These are phyloP conservation scores for Bettongia penicillata DNA, from an alignment of 2,113 vertebrate species.

Conservation along the genomic window DNA sequence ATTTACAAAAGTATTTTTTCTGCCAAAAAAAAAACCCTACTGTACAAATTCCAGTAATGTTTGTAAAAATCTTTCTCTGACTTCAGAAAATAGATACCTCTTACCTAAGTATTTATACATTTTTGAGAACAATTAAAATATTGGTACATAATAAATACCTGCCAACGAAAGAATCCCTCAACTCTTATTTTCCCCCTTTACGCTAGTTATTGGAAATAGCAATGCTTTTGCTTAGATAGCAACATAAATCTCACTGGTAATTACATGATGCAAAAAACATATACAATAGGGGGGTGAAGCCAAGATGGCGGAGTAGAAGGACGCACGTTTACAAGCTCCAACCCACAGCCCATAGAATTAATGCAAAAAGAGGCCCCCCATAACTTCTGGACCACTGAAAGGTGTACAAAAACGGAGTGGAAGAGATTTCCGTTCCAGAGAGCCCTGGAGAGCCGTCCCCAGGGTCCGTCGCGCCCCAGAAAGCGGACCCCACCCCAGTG, in stretches of 20 bases:
- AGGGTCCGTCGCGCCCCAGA: no score
- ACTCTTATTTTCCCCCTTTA: constrained; percentile 12
- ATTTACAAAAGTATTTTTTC: constrained; percentile 38
- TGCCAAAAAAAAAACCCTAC: constrained; percentile 45
- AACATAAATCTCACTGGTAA: constrained; percentile 67
- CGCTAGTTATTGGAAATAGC: constrained; percentile 41
- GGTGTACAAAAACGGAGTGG: no score
- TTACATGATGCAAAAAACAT: constrained; percentile 61
- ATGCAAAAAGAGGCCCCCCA: no score
- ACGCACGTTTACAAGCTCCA: no score
- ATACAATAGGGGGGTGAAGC: no score
- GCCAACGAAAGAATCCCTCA: background rate
- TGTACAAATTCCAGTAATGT: background rate
- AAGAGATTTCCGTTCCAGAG: no score
- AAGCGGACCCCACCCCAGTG: no score
- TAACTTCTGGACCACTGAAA: no score
- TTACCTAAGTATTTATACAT: background rate
- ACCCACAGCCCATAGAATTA: no score
- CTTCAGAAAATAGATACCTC: background rate
- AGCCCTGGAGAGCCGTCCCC: no score
- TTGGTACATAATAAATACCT: background rate
- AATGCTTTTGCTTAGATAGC: constrained; percentile 61
- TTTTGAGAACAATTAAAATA: background rate
- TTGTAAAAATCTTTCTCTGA: background rate
- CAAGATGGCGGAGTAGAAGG: no score